phyloP scores from a whole-genome alignment of 2,797 vertebrate genomes.

The Pipistrellus pipistrellus region DNA sequence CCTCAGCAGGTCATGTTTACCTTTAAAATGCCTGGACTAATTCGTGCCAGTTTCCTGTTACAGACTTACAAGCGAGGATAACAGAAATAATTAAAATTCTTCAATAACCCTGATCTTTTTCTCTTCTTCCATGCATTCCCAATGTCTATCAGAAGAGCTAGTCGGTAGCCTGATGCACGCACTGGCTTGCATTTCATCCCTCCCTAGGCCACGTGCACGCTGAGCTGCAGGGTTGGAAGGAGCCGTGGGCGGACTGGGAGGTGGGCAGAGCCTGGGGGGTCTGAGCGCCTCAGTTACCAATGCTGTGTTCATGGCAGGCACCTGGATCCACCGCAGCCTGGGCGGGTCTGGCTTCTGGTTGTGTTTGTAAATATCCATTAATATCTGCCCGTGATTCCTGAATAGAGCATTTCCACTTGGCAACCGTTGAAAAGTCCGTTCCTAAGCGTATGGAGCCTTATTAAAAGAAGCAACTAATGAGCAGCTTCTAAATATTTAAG shows the following conservation, averaged over 20 bases:
- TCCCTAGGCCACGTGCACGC: background rate
- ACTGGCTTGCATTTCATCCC: background rate
- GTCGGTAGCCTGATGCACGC: background rate
- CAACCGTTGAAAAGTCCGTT: background rate
- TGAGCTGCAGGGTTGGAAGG: background rate
- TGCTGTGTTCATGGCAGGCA: background rate
- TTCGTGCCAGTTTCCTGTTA: background rate
- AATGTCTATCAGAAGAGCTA: background rate
- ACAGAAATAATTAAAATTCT: conserved; percentile 64
- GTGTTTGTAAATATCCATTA: background rate
- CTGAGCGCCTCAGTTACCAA: fast-evolving
- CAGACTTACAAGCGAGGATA: conserved; percentile 35
- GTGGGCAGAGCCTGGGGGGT: background rate
- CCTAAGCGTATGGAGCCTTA: background rate
- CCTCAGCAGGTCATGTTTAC: conserved; percentile 12
- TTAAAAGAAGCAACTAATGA: background rate
- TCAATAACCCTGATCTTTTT: conserved; percentile 39
- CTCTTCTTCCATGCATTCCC: background rate
- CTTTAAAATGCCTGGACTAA: conserved; percentile 42
- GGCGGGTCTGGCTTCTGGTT: background rate
- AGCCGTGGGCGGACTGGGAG: fast-evolving
- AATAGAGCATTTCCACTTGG: background rate
- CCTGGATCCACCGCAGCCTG: background rate
- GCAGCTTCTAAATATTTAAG: background rate
- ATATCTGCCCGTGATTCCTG: background rate